Percentiles rank a stretch among this genome's conserved stretches.
Conservation (phyloP, 2,888 invertebrate genomes). For the Drosophila trichaetosa region DNA sequence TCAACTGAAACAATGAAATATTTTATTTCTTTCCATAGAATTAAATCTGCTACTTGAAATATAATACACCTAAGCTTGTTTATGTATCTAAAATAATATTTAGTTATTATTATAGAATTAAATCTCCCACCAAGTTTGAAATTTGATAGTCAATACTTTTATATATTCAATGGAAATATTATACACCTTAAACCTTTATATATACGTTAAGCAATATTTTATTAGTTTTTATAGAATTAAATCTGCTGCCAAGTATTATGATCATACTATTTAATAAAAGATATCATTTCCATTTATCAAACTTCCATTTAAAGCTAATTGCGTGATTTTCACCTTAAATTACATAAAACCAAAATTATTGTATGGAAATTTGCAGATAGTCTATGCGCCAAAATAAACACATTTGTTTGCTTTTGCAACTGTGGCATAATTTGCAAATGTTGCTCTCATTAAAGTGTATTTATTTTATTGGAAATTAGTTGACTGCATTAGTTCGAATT, state of each 20-base stretch:
- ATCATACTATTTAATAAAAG: not conserved
- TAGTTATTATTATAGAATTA: not conserved
- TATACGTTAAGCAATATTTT: not conserved
- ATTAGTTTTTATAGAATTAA: not conserved
- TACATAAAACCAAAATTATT: not conserved
- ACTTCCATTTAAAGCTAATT: not conserved
- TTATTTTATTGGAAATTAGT: conserved; percentile 74
- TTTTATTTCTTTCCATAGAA: not conserved
- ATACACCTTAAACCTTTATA: not conserved
- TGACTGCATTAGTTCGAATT: conserved; percentile 62
- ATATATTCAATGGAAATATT: not conserved
- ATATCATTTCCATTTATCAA: not conserved
- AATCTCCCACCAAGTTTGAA: not conserved
- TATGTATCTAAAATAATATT: not conserved
- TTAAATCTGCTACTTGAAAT: not conserved
- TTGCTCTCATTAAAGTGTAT: conserved; percentile 28
- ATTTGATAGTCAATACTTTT: not conserved
- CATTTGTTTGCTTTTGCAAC: conserved; percentile 7
- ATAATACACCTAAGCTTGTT: not conserved
- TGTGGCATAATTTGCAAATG: conserved; percentile 8
- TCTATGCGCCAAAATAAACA: conserved; percentile 1
- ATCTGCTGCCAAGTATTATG: not conserved
- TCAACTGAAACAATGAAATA: not conserved
- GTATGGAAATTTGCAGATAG: not conserved
- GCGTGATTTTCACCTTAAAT: not conserved